Evolutionary conservation across 2,797 vertebrate genomes (phyloP), one percentile per base, ranked within the genome.

Genomic region (Novumbra hubbsi): DNA sequence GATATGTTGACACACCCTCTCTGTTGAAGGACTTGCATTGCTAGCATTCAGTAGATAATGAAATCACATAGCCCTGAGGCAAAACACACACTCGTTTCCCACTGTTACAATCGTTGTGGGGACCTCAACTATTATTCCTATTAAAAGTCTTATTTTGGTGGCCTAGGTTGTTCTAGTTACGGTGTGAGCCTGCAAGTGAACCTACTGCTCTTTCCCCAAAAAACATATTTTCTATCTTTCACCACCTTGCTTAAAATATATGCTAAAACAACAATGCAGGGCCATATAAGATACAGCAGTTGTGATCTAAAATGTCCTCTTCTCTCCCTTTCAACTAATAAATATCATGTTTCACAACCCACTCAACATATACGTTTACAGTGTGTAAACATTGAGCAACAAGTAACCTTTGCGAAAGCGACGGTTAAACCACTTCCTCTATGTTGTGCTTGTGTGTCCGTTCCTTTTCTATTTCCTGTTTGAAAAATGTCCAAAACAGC

Each of bases 31-130:
- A 67, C 86, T 88, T 79, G 79, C 91, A 93, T 92, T 78, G 85
- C 86, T 92, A 88, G 85, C 91, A 92, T 93, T 93, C 90, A 87
- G 38, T 82, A 91, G 90, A 91, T 93, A 92, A 93, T 91, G 86
- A 92, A 91, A 78, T 86, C 84, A 84, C 85, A 86, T 84, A 6
- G 74, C 68, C 72, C 67, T 75, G 52, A 64, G 74, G 70, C 73
- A 68, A 75, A 55, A 76, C 49, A 71, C 67, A 75, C 74, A 55
- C 75, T 64, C 77, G 66, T 14, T 45, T 45, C 14, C 11, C 41
- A 45, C 3, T 45, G 41, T 45, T 45, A 45, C 41, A 12, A 11
- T 11, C 41, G 3, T 11, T 45, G 9, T 11, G 41, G 6, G 41
- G 9, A 45, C 41, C 41, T 45, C 41, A 45, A 45, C 41, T 11